Evolutionary conservation across 2,113 vertebrate genomes (phyloP).

Genomic region (Percina caprodes): DNA sequence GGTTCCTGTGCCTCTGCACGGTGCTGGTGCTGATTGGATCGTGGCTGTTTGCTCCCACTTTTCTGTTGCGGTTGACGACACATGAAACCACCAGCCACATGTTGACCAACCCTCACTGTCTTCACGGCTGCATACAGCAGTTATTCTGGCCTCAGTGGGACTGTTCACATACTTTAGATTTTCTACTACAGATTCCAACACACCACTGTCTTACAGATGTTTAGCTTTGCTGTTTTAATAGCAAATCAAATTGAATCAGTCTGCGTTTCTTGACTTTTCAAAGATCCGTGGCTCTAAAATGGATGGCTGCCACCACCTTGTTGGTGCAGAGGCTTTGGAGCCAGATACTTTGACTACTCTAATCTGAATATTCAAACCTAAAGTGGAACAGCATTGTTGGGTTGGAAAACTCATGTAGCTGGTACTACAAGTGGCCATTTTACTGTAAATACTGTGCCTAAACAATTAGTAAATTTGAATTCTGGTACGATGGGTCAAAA

Average conservation of each 20-base stretch:
- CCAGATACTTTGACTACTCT: conserved; percentile 66
- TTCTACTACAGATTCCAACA: not conserved
- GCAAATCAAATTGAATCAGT: not conserved
- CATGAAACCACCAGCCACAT: conserved; percentile 99
- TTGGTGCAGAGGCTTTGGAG: conserved; percentile 73
- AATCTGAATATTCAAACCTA: conserved; percentile 14
- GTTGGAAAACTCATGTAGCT: conserved; percentile 94
- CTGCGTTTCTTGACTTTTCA: conserved; percentile 46
- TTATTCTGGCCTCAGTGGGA: conserved; percentile 6
- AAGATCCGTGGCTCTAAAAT: conserved; percentile 77
- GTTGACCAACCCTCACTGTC: conserved; percentile 92
- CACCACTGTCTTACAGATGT: not conserved
- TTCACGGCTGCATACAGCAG: conserved; percentile 13
- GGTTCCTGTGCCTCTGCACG: conserved; percentile 94
- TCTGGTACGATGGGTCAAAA: not conserved
- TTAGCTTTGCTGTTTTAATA: conserved; percentile 4
- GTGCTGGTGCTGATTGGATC: conserved; percentile 98
- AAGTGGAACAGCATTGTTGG: conserved; percentile 81
- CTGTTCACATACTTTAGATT: not conserved
- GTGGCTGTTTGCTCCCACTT: conserved; percentile 99
- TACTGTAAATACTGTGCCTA: conserved; percentile 77
- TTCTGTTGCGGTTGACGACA: conserved; percentile 99
- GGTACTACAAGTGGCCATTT: conserved; percentile 99
- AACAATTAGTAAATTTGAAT: conserved; percentile 6
- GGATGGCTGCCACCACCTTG: conserved; percentile 72